These are phyloP conservation scores for Macaria liturata DNA, from an alignment of 2,888 invertebrate genomes.

Conservation along the genomic window DNA sequence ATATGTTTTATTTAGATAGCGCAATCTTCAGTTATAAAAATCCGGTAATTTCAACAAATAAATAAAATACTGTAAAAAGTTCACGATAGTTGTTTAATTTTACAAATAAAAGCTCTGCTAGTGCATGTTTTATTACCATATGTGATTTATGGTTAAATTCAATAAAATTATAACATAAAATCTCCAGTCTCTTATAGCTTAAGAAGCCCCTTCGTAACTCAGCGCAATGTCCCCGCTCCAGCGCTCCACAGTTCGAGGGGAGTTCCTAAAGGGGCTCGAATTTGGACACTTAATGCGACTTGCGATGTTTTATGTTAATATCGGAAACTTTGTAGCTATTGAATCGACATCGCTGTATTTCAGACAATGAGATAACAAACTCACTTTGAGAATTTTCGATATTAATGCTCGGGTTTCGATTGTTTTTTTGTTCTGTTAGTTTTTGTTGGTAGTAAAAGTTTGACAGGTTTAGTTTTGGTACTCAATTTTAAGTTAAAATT, in stretches of 20 bases:
- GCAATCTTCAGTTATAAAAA: no score
- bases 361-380: slow-evolving; percentile 42
- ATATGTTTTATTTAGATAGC: no score
- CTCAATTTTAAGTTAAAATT: no score
- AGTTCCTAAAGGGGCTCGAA: slow-evolving; percentile 61
- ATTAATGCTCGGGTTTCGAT: not conserved
- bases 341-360: slow-evolving; percentile 46
- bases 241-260: slow-evolving; percentile 57
- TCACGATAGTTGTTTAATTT: no score
- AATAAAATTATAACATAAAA: not conserved
- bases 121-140: no score
- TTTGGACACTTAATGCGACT: slow-evolving; percentile 81
- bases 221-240: slow-evolving; percentile 45
- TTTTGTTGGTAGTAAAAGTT: no score
- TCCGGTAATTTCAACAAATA: no score
- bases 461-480: no score
- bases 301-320: slow-evolving; percentile 82
- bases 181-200: slow-evolving; percentile 34
- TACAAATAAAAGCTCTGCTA: no score
- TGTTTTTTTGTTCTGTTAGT: no score
- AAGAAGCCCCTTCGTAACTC: slow-evolving; percentile 39
- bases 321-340: slow-evolving; percentile 67
- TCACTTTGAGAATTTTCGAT: slow-evolving; percentile 2
- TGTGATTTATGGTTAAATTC: no score
- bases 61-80: no score